Evolutionary conservation across 2,888 invertebrate genomes (phyloP), one percentile per base, ranked within the genome.

Genomic region (Tipula unca): DNA sequence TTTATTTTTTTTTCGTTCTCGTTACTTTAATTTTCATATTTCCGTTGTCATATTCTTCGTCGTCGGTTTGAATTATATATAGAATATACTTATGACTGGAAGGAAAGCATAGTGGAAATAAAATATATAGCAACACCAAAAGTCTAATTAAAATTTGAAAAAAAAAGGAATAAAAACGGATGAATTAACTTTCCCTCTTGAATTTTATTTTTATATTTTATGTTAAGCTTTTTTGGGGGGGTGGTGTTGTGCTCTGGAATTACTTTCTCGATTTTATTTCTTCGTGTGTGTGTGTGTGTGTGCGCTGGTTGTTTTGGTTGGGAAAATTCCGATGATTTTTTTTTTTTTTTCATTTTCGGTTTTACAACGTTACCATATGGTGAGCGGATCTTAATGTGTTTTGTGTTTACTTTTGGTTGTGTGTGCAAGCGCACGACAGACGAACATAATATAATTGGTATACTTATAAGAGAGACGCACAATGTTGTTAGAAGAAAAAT

Each of bases 11-110:
- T 69, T 69, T n/a, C n/a, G n/a, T n/a, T 69, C 69, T 69, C 69
- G 69, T 69, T 69, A 69, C 69, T 69, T 69, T 69, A 69, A 69
- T 69, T 69, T 69, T 69, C 69, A 69, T 69, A 69, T 69, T 69
- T 69, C 69, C 69, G 69, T 69, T 25, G 69, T 69, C 25, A 10
- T 69, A 25, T 20, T 69, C 69, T 20, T 69, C 25, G 69, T 69
- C 10, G 69, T 69, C 69, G 69, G 69, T 10, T n/a, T 69, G 25
- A 69, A 69, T 69, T 69, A 69, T 69, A 25, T 69, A 69, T 69
- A 17, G n/a, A n/a, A n/a, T n/a, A n/a, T 32, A 32, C 6, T 8
- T 10, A 10, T 10, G 69, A 69, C 25, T 69, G 25, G 69, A 69
- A 20, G 69, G 69, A 69, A 69, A 10, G 69, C 25, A 25, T 1